Evolutionary conservation across 1,140 invertebrate genomes (phyloP).

Genomic region (Drosophila equinoxialis): DNA sequence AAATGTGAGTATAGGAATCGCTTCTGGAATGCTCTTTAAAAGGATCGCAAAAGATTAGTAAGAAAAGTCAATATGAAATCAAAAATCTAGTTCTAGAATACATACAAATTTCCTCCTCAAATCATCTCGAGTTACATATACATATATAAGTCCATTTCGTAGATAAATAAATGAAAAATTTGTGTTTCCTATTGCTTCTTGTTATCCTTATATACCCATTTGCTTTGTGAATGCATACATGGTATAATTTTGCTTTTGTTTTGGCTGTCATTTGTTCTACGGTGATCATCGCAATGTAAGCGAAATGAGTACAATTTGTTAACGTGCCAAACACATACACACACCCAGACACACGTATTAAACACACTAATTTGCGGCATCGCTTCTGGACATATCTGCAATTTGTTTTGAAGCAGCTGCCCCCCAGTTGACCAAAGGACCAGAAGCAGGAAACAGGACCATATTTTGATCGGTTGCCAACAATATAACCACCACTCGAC

Average conservation of each 20-base stretch:
- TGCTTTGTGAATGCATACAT: too few relatives aligned
- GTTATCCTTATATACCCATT: too few relatives aligned
- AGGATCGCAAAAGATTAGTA: too few relatives aligned
- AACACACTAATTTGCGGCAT: slow-evolving; percentile 82
- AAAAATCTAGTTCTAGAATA: too few relatives aligned
- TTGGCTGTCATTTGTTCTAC: slow-evolving; percentile 58
- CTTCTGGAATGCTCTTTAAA: too few relatives aligned
- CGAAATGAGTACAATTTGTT: slow-evolving; percentile 79
- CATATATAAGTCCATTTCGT: too few relatives aligned
- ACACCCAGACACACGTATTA: slow-evolving; percentile 62
- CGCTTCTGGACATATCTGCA: slow-evolving; percentile 80
- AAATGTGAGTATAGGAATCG: too few relatives aligned
- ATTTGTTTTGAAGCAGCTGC: slow-evolving; percentile 73
- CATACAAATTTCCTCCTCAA: too few relatives aligned
- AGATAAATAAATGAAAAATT: too few relatives aligned
- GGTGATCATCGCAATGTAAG: slow-evolving; percentile 74
- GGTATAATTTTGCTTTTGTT: slow-evolving; percentile 11
- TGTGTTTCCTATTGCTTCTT: too few relatives aligned
- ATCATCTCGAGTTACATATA: too few relatives aligned
- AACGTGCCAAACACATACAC: slow-evolving; percentile 57
- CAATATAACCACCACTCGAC: slow-evolving; percentile 47
- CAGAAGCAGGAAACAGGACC: slow-evolving; percentile 5
- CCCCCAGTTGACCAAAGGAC: slow-evolving; percentile 32
- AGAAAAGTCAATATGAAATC: too few relatives aligned
- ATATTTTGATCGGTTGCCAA: slow-evolving; percentile 48